Evolutionary conservation across 2,797 vertebrate genomes (phyloP).

Genomic region (Hydrolagus colliei): DNA sequence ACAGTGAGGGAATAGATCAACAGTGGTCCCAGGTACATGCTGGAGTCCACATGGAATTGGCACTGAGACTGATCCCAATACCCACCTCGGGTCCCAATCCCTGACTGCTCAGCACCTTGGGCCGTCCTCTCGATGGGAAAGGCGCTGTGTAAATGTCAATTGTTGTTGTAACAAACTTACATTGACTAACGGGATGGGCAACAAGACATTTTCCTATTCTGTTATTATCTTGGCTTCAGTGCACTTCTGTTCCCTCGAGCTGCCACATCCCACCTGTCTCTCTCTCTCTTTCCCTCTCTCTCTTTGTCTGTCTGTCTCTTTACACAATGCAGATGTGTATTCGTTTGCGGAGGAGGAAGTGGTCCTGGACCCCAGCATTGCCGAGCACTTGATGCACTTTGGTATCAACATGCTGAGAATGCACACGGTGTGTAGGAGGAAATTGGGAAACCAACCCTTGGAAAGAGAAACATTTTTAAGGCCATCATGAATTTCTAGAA

Average conservation of each 20-base stretch:
- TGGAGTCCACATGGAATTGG: not conserved
- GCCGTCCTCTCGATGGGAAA: too few relatives aligned
- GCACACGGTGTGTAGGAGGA: slow-evolving; percentile 68
- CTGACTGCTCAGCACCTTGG: too few relatives aligned
- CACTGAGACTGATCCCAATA: too few relatives aligned
- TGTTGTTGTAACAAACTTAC: not conserved
- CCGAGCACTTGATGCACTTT: slow-evolving; percentile 90
- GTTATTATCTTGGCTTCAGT: not conserved
- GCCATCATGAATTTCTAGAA: too few relatives aligned
- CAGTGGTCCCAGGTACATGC: not conserved
- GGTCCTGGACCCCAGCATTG: slow-evolving; percentile 86
- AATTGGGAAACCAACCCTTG: not conserved
- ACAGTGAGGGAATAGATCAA: not conserved
- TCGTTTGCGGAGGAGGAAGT: slow-evolving; percentile 97
- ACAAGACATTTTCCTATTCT: not conserved
- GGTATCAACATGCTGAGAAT: slow-evolving; percentile 97
- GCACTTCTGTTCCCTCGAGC: not conserved
- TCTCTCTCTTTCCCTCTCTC: too few relatives aligned
- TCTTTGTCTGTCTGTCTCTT: not conserved
- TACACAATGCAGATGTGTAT: slow-evolving; percentile 74
- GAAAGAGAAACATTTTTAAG: too few relatives aligned
- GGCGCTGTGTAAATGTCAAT: not conserved
- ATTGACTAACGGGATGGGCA: not conserved
- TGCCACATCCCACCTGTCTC: not conserved
- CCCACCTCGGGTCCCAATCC: too few relatives aligned